Percentiles rank a stretch among this genome's conserved stretches.
Conservation (phyloP, 1,140 invertebrate genomes). For the Cataglyphis hispanica region DNA sequence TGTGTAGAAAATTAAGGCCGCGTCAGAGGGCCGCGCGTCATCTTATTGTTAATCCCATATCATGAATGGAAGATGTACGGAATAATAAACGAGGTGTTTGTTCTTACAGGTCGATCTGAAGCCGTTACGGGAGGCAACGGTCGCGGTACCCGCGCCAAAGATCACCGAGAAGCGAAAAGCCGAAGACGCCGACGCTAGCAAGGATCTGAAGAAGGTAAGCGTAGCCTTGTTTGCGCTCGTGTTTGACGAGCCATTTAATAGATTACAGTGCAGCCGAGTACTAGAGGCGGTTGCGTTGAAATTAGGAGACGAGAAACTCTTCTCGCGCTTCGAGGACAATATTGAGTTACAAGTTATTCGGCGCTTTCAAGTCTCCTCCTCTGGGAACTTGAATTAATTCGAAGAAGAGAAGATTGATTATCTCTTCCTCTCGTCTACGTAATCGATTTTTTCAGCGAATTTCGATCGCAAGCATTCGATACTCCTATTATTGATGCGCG, state of each 20-base stretch:
- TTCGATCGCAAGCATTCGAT: background rate
- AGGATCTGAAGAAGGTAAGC: constrained; percentile 86
- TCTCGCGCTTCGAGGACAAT: background rate
- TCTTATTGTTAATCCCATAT: background rate
- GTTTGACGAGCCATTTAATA: constrained; percentile 33
- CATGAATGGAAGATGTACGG: background rate
- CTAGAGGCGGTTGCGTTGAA: background rate
- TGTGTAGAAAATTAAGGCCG: constrained; percentile 41
- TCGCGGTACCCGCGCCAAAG: constrained; percentile 83
- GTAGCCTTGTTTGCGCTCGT: constrained; percentile 26
- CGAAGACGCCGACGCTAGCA: constrained; percentile 85
- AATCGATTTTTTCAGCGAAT: background rate
- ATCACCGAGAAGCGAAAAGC: constrained; percentile 85
- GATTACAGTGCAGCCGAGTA: constrained; percentile 11
- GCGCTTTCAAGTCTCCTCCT: background rate
- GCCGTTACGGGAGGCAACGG: constrained; percentile 82
- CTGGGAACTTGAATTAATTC: background rate
- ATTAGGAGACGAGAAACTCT: background rate
- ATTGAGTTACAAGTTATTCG: constrained; percentile 3
- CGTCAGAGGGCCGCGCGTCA: background rate
- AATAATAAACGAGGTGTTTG: background rate
- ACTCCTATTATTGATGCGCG: background rate
- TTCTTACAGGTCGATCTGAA: constrained; percentile 85
- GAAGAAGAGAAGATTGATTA: background rate
- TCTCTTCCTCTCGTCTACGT: background rate